A percentile compares a stretch with the other conserved stretches of the same genome.
phyloP scores from a whole-genome alignment of 2,113 vertebrate genomes.

The Butastur rufipennis region DNA sequence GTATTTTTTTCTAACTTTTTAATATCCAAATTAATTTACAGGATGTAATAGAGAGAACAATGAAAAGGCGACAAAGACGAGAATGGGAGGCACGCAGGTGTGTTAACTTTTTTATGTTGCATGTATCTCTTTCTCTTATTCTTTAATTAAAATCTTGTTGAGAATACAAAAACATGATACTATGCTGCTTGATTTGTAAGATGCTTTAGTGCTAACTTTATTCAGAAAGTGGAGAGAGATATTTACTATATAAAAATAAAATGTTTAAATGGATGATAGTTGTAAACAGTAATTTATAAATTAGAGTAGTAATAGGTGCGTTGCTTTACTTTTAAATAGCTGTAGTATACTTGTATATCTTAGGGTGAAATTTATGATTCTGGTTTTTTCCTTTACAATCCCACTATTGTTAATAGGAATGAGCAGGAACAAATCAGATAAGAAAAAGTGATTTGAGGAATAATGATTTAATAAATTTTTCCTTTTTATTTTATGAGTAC shows the following conservation, averaged over 20 bases:
- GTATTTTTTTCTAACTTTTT: not conserved
- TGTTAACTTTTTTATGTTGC: not conserved
- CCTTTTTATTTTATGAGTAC: not conserved
- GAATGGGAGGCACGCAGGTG: slow-evolving; percentile 94
- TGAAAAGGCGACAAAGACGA: slow-evolving; percentile 80
- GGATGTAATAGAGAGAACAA: slow-evolving; percentile 85
- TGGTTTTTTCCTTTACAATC: not conserved
- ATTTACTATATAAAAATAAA: not conserved
- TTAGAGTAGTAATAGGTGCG: not conserved
- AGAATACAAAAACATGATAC: not conserved
- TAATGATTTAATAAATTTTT: not conserved
- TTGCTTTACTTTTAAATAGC: not conserved
- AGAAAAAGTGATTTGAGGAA: not conserved
- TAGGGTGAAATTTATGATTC: not conserved
- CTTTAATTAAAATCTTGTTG: not conserved
- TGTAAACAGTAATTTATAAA: not conserved
- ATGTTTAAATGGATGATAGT: not conserved
- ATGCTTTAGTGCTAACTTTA: not conserved
- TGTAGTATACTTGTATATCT: not conserved
- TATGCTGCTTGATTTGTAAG: not conserved
- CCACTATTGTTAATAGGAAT: not conserved
- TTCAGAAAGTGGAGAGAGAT: not conserved
- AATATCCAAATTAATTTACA: slow-evolving; percentile 43
- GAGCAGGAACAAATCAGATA: not conserved
- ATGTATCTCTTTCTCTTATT: not conserved